A percentile compares a stretch with the other conserved stretches of the same genome.
Conservation (phyloP, 2,797 vertebrate genomes). For the Onychomys leucogaster region DNA sequence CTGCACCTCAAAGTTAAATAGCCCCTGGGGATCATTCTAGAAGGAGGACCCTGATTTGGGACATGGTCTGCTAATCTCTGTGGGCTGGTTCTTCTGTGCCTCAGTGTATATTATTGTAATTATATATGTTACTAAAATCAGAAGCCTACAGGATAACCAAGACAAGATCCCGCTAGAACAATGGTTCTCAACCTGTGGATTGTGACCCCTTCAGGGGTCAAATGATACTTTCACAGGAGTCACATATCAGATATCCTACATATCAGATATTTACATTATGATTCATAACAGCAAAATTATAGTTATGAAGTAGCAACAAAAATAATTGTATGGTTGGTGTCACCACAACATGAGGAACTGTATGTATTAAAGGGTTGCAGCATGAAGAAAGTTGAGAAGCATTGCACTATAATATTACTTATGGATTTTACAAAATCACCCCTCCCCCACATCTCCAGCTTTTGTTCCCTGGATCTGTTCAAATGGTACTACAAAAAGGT, state of each 20-base stretch:
- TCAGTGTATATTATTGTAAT: not conserved
- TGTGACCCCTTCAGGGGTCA: not conserved
- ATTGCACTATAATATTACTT: not conserved
- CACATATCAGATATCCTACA: not conserved
- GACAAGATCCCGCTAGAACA: not conserved
- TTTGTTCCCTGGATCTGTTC: not conserved
- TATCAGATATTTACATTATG: not conserved
- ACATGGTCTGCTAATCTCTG: not conserved
- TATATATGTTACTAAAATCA: not conserved
- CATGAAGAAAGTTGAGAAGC: not conserved
- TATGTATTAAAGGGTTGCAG: not conserved
- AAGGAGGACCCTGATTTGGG: not conserved
- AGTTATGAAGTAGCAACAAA: not conserved
- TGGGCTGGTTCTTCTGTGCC: not conserved
- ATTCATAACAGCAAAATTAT: not conserved
- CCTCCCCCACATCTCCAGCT: not conserved
- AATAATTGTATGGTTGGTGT: not conserved
- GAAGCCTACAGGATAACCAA: not conserved
- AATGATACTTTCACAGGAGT: not conserved
- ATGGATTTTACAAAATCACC: not conserved
- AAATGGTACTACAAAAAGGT: not conserved
- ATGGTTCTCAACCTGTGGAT: not conserved
- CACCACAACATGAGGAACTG: not conserved
- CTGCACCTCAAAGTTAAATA: not conserved
- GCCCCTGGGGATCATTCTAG: not conserved